Conservation (phyloP, 2,113 vertebrate genomes). For the Amblyornis subalaris region DNA sequence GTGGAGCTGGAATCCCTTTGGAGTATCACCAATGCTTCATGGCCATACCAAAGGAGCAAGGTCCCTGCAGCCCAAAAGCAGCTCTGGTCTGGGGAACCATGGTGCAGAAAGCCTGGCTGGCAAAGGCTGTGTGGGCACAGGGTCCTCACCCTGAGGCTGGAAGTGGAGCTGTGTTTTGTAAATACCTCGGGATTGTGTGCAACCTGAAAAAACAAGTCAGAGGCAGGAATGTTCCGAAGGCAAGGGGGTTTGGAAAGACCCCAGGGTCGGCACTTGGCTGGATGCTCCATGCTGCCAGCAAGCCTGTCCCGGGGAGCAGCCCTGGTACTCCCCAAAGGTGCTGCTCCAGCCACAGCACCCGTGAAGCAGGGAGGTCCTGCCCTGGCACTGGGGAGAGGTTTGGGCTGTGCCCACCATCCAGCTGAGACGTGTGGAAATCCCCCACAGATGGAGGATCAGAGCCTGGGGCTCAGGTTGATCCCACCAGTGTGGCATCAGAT, state of each 20-base stretch:
- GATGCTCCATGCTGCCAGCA: background rate
- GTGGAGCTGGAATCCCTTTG: fast-evolving
- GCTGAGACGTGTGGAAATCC: background rate
- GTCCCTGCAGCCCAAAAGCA: background rate
- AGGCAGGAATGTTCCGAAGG: background rate
- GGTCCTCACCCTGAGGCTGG: fast-evolving
- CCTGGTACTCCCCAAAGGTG: background rate
- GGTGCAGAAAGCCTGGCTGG: background rate
- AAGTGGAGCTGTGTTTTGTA: background rate
- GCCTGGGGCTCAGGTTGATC: background rate
- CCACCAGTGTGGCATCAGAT: background rate
- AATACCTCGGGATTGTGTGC: background rate
- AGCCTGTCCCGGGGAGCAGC: background rate
- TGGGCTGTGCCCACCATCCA: background rate
- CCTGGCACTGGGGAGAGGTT: background rate
- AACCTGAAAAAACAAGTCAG: background rate
- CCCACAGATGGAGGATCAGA: background rate
- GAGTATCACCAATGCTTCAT: fast-evolving
- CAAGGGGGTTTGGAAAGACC: background rate
- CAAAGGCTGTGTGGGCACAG: fast-evolving
- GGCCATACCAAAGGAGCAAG: background rate
- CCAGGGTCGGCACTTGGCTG: background rate
- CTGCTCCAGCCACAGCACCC: background rate
- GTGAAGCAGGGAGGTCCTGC: background rate
- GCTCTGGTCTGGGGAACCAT: fast-evolving